Percentiles rank a stretch among this genome's conserved stretches.
Conservation (phyloP, 1,140 invertebrate genomes). For the Drosophila nasuta region DNA sequence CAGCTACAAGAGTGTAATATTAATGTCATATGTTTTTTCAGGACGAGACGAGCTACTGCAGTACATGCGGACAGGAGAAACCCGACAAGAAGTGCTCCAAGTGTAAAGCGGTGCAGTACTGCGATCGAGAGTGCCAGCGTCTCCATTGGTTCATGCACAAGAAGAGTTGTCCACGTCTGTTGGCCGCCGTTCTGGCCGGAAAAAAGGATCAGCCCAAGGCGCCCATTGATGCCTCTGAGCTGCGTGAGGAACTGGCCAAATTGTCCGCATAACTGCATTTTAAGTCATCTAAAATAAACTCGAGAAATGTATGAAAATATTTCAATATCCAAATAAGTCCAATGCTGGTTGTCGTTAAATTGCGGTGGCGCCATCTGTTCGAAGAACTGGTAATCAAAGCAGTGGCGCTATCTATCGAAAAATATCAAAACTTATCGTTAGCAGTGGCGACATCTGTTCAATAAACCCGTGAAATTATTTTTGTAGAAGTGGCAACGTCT, state of each 20-base stretch:
- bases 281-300: conserved; percentile 24
- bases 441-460: too few species aligned
- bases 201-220: conserved; percentile 39
- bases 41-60: conserved; percentile 91
- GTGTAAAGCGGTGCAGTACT: conserved; percentile 97
- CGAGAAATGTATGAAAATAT: conserved; percentile 1
- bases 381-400: too few species aligned
- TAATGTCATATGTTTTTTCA: conserved; percentile 27
- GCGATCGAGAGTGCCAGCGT: conserved; percentile 96
- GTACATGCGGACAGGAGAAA: conserved; percentile 95
- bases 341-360: not conserved
- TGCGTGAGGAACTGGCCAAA: conserved; percentile 74
- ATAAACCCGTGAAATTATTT: too few species aligned
- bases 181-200: conserved; percentile 59
- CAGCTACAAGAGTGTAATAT: not conserved
- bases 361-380: conserved; percentile 11
- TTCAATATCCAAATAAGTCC: not conserved
- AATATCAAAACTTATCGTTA: too few species aligned
- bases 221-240: conserved; percentile 67
- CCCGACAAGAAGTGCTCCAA: conserved; percentile 97
- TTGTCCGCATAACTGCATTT: conserved; percentile 49
- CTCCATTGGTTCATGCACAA: conserved; percentile 99
- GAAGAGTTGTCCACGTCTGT: conserved; percentile 90
- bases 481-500: too few species aligned
- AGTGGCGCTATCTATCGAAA: too few species aligned